Evolutionary conservation across 2,113 vertebrate genomes (phyloP).

Genomic region (Arothron firmamentum): DNA sequence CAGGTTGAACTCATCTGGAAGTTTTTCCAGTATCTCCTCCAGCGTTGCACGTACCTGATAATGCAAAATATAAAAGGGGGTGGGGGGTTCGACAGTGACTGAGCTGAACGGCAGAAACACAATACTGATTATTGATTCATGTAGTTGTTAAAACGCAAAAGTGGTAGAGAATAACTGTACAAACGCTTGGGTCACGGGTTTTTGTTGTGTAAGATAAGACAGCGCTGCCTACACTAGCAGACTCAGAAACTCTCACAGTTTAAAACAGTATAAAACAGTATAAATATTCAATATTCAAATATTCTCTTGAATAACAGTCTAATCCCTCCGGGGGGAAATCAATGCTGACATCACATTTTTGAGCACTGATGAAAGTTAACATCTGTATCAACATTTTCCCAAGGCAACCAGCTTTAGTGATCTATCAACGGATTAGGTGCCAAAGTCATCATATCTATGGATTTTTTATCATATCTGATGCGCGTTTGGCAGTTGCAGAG

Average conservation of each 20-base stretch:
- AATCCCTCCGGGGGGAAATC: constrained; percentile 51
- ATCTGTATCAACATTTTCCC: constrained; percentile 58
- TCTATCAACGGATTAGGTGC: constrained; percentile 57
- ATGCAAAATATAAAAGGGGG: background rate
- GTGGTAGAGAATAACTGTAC: background rate
- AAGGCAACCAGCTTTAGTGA: constrained; percentile 40
- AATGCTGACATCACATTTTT: constrained; percentile 51
- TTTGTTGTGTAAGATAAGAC: constrained; percentile 24
- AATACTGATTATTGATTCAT: background rate
- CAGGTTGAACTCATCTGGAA: constrained; percentile 88
- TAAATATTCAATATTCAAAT: too few species aligned
- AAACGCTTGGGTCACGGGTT: background rate
- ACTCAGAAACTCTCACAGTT: constrained; percentile 35
- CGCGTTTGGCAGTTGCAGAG: constrained; percentile 24
- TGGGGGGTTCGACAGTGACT: background rate
- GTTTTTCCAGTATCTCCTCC: constrained; percentile 86
- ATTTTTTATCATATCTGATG: constrained; percentile 55
- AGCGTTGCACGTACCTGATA: constrained; percentile 81
- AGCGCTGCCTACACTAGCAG: constrained; percentile 19
- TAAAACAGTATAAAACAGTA: too few species aligned
- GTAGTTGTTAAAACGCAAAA: background rate
- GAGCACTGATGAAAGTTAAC: constrained; percentile 52
- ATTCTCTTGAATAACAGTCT: constrained; percentile 52
- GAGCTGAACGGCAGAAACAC: background rate
- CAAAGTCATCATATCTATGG: constrained; percentile 56